phyloP scores from a whole-genome alignment of 1,140 invertebrate species.

The Mizuhopecten yessoensis region DNA sequence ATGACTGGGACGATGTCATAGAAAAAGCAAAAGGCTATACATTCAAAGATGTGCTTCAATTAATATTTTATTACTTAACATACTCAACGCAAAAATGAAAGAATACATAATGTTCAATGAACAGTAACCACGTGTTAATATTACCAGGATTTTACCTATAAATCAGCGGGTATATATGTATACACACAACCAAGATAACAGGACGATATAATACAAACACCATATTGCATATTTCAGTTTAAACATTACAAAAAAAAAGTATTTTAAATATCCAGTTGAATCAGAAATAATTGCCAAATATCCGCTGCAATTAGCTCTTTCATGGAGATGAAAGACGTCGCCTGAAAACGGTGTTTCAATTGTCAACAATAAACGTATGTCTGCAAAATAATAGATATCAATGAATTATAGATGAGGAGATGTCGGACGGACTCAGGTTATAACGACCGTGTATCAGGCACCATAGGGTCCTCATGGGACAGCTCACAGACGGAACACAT shows the following conservation, averaged over 20 bases:
- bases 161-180: no score
- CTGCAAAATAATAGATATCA: slow-evolving; percentile 12
- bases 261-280: not conserved
- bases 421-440: not conserved
- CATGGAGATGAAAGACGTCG: not conserved
- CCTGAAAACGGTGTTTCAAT: not conserved
- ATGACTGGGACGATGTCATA: no score
- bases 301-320: not conserved
- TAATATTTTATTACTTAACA: no score
- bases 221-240: not conserved
- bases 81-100: no score
- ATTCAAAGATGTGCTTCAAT: no score
- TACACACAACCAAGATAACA: no score
- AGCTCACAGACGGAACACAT: not conserved
- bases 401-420: slow-evolving; percentile 2
- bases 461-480: not conserved
- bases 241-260: no score
- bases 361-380: slow-evolving; percentile 4
- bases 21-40: no score
- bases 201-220: no score
- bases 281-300: not conserved
- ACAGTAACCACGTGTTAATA: no score
- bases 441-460: slow-evolving; percentile 11
- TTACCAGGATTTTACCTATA: no score
- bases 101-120: no score